Percentiles rank a stretch among this genome's conserved stretches.
Evolutionary conservation across 2,797 vertebrate species (phyloP).

Genomic region (Moxostoma hubbsi): DNA sequence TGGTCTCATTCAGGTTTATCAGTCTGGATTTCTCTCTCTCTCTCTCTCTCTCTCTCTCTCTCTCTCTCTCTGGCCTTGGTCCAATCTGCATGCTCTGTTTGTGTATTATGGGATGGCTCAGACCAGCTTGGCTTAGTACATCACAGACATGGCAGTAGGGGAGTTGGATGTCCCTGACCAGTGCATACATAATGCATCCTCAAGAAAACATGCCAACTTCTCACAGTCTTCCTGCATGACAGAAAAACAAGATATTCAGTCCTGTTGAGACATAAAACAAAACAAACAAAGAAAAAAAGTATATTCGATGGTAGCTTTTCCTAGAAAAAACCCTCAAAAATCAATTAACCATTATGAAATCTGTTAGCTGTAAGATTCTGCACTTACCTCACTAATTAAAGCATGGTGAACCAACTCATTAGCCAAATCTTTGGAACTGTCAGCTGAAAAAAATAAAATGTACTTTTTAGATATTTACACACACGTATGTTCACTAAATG

Average conservation of each 20-base stretch:
- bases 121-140: constrained; percentile 21
- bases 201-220: constrained; percentile 80
- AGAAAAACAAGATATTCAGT: constrained; percentile 27
- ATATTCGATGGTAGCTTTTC: too few relatives aligned
- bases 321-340: too few relatives aligned
- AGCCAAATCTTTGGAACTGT: constrained; percentile 80
- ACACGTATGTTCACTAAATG: neutral
- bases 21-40: neutral
- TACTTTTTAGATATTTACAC: neutral
- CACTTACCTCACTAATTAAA: constrained; percentile 82
- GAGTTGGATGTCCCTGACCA: constrained; percentile 59
- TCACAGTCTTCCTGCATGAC: constrained; percentile 78
- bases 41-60: too few relatives aligned
- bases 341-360: too few relatives aligned
- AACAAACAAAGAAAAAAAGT: neutral
- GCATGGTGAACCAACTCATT: constrained; percentile 83
- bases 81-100: constrained; percentile 3
- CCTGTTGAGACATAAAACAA: neutral
- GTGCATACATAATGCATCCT: constrained; percentile 79
- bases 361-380: neutral
- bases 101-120: neutral
- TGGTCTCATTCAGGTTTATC: neutral
- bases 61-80: too few relatives aligned
- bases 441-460: constrained; percentile 68
- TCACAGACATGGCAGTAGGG: constrained; percentile 58